Conservation (phyloP, 2,797 vertebrate genomes). For the Sorex maritimensis region DNA sequence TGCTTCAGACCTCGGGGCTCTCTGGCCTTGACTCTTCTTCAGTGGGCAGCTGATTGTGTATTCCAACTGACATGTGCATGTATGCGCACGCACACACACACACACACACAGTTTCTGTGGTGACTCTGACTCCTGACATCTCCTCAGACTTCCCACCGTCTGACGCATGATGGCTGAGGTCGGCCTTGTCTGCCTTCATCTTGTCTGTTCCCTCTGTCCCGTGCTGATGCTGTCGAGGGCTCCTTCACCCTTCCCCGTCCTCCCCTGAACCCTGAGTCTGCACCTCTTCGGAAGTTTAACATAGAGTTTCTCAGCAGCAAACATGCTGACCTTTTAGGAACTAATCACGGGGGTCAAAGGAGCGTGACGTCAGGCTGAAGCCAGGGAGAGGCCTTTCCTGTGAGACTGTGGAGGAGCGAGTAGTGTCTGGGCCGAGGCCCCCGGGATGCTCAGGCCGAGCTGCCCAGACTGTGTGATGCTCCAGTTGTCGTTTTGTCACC, state of each 20-base stretch:
- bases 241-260: background rate
- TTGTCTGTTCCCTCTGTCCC: background rate
- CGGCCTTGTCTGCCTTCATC: background rate
- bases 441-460: too few relatives aligned
- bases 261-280: background rate
- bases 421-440: too few relatives aligned
- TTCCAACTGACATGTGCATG: conserved; percentile 30
- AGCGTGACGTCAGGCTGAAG: too few relatives aligned
- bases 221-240: background rate
- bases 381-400: too few relatives aligned
- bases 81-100: background rate
- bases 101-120: background rate
- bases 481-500: too few relatives aligned
- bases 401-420: too few relatives aligned
- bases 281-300: background rate
- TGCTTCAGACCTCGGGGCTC: too few relatives aligned
- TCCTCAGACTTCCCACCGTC: background rate
- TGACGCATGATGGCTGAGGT: background rate
- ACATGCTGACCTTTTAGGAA: conserved; percentile 16
- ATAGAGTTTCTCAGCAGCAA: background rate
- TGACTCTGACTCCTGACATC: conserved; percentile 10
- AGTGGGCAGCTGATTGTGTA: background rate
- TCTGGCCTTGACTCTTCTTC: background rate
- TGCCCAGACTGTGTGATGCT: too few relatives aligned
- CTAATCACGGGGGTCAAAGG: background rate